Conservation (phyloP, 2,888 invertebrate genomes). For the Ormyrus rosae region DNA sequence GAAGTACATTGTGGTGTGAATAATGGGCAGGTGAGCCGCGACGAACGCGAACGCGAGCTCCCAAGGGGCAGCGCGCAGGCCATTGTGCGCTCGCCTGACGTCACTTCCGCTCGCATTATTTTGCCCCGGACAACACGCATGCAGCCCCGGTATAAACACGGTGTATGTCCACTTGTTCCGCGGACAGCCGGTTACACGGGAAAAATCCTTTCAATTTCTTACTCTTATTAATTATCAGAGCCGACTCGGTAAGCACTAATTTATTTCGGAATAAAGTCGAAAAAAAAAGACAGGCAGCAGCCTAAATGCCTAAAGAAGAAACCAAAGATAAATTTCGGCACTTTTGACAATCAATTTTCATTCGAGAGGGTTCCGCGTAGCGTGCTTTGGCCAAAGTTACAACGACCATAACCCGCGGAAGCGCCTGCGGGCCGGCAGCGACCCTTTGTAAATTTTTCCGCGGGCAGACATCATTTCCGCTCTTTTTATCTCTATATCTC, state of each 20-base stretch:
- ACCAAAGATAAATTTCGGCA: no score
- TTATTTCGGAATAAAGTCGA: no score
- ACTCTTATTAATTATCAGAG: no score
- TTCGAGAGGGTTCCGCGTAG: not conserved
- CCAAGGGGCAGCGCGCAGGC: constrained; percentile 53
- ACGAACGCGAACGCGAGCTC: constrained; percentile 45
- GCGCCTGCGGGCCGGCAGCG: not conserved
- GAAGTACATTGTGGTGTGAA: constrained; percentile 69
- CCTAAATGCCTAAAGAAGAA: no score
- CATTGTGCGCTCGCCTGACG: constrained; percentile 54
- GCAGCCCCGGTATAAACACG: no score
- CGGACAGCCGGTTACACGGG: no score
- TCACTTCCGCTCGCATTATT: constrained; percentile 58
- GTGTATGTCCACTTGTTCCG: no score
- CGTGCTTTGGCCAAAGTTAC: constrained; percentile 1
- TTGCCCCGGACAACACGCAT: constrained; percentile 14
- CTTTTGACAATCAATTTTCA: constrained; percentile 28
- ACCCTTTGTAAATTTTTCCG: constrained; percentile 53
- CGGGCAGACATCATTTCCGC: constrained; percentile 64
- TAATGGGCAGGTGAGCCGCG: constrained; percentile 62
- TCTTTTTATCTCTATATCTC: constrained; percentile 63
- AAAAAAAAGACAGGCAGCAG: no score
- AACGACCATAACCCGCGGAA: not conserved
- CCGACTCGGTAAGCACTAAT: no score
- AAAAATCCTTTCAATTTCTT: no score